Percentiles rank a stretch among this genome's conserved stretches.
Evolutionary conservation across 1,140 invertebrate species (phyloP).

Genomic region (Cotesia chilonis): DNA sequence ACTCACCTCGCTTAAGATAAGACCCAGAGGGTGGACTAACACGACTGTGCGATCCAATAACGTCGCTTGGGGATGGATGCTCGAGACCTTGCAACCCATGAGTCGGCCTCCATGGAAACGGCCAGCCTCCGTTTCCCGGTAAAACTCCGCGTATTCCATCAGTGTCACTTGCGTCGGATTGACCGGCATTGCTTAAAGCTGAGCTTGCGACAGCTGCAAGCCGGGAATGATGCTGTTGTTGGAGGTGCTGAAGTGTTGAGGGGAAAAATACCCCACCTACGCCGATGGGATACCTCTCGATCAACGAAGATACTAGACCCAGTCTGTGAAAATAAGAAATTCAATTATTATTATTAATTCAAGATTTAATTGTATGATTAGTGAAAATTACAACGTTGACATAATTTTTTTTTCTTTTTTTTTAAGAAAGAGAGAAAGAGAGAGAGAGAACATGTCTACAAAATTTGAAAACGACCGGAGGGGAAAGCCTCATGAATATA

Average conservation of each 20-base stretch:
- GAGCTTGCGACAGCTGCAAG: slow-evolving; percentile 55
- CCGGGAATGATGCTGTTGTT: slow-evolving; percentile 59
- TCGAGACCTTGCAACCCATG: slow-evolving; percentile 59
- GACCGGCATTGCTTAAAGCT: slow-evolving; percentile 58
- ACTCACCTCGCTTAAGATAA: slow-evolving; percentile 62
- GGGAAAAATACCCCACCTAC: slow-evolving; percentile 62
- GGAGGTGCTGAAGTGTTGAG: slow-evolving; percentile 61
- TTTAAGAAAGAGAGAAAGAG: too few relatives aligned
- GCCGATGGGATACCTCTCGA: slow-evolving; percentile 76
- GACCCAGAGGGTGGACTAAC: slow-evolving; percentile 61
- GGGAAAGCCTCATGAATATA: too few relatives aligned
- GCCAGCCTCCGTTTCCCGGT: slow-evolving; percentile 56
- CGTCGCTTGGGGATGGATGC: slow-evolving; percentile 58
- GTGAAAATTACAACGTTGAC: too few relatives aligned
- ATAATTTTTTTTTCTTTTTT: too few relatives aligned
- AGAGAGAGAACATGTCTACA: too few relatives aligned
- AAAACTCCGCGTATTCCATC: slow-evolving; percentile 59
- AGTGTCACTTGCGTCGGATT: slow-evolving; percentile 56
- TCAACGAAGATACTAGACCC: slow-evolving; percentile 76
- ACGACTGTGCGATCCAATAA: slow-evolving; percentile 55
- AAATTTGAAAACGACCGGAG: too few relatives aligned
- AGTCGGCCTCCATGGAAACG: slow-evolving; percentile 63
- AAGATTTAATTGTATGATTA: too few relatives aligned
- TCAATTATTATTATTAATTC: background rate
- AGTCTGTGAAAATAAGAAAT: slow-evolving; percentile 68